Base-by-base conservation (phyloP, 1,140 invertebrate species). In the Sitophilus oryzae region DNA sequence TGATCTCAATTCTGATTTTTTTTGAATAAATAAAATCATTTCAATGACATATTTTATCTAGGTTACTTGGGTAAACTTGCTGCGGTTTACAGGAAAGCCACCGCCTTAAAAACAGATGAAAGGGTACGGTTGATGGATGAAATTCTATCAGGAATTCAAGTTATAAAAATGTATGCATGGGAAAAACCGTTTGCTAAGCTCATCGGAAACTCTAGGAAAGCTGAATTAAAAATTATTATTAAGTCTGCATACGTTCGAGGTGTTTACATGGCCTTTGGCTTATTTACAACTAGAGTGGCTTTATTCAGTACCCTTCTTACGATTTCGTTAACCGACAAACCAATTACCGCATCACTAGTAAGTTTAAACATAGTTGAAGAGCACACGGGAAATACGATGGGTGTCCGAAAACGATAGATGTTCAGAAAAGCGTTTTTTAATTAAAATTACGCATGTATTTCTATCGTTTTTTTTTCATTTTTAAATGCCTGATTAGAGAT, bases 81-180 rank as follows among this genome's bases (percentile, higher is more conserved):
- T 1, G 81, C 83, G 0, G 79, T 76, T 35, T 80, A 82, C 47
- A 72, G 85, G 19, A 65, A 78, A 3, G 74, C 80, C 63, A 87
- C 82, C 0, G 82, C 85, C 0, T 67, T 76, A 6, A 77, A 80
- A 59, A 90, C 88, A 0, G 88, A 91, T 66, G 81, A 87, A 66
- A 71, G 89, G 40, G 82, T 91, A 1, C 72, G 84, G 5, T 64
- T 89, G 11, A 89, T 90, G 84, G 85, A 86, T 62, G 88, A 91
- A 72, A 83, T 91, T 15, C 79, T 91, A 16, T 78, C 75, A 0
- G 82, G 81, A 0, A 75, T 82, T 0, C 79, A 82, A 62, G 84
- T 93, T 1, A 87, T 92, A 50, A 92, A 91, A 70, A 87, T 90
- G 85, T 88, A 87, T 62, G 80, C 83, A 0, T 88, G 86, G 86